Base-by-base conservation (phyloP, 2,888 invertebrate genomes). In the Osedax fenrisi region DNA sequence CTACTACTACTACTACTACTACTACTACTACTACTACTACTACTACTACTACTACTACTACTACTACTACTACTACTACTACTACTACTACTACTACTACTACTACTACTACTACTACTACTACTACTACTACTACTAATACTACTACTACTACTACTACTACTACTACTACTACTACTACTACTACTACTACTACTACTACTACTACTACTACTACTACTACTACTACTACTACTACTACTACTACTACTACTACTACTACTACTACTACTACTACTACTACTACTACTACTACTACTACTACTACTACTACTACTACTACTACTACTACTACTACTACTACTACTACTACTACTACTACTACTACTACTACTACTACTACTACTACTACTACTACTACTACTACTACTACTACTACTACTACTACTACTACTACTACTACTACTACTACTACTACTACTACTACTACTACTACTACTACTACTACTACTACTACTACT, bases 321-420 rank as follows among this genome's bases (percentile, higher is more conserved):
- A 64, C 64, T 64, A 64, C 64, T 64, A 64, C 64, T 64, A 64
- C 22, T 64, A 64, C 64, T 64, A 64, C 64, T 64, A 64, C 64
- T n/a, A 64, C 64, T n/a, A 64, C 64, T 64, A 21, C 64, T 64
- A 21, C 25, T 72, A 17, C 41, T 64, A 21, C 64, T 64, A 64
- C 64, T 64, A 64, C 64, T 64, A 64, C n/a, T 64, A 64, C 64
- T 64, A 64, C 67, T 25, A 3, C 24, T 67, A 22, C 24, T 25
- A 24, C 67, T 67, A 3, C 67, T 25, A 24, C 67, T 67, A 22
- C 24, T 25, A 24, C 67, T 67, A 22, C 67, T 25, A 3, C 67
- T 67, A 22, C 67, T 25, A 2, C 67, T 67, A 22, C 67, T 25
- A 24, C 67, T 67, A 2, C 67, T 25, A 2, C 26, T 23, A 2